phyloP scores from a whole-genome alignment of 2,113 vertebrate genomes.

The Neoarius graeffei region DNA sequence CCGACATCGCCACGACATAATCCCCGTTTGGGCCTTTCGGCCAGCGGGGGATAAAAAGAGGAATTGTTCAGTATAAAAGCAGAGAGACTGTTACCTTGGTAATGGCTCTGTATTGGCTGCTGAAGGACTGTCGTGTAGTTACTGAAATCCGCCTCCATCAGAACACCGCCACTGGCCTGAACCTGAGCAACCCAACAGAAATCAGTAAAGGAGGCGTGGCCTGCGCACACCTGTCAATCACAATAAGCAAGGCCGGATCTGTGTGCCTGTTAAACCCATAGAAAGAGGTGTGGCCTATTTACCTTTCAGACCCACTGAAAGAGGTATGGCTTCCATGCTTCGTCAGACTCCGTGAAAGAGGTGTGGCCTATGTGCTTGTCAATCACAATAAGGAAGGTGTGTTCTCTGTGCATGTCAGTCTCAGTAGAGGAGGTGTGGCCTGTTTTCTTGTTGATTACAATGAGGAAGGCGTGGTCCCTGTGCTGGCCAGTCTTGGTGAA shows the following conservation, averaged over 20 bases:
- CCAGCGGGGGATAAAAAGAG: too few species aligned
- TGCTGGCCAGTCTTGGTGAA: too few species aligned
- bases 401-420: too few species aligned
- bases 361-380: too few species aligned
- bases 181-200: constrained; percentile 70
- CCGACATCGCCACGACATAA: too few species aligned
- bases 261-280: background rate
- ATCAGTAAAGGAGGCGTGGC: background rate
- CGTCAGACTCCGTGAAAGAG: background rate
- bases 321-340: background rate
- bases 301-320: background rate
- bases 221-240: background rate
- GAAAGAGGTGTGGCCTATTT: background rate
- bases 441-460: too few species aligned
- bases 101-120: constrained; percentile 82
- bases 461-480: too few species aligned
- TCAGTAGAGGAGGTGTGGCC: too few species aligned
- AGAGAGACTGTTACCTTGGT: constrained; percentile 78
- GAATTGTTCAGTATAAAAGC: background rate
- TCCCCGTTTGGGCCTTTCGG: too few species aligned
- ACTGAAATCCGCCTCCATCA: constrained; percentile 87
- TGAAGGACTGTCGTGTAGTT: constrained; percentile 86
- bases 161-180: constrained; percentile 79
- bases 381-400: too few species aligned
- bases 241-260: background rate